Base-by-base conservation (phyloP, 2,797 vertebrate species). In the Chlorospingus semifuscus region DNA sequence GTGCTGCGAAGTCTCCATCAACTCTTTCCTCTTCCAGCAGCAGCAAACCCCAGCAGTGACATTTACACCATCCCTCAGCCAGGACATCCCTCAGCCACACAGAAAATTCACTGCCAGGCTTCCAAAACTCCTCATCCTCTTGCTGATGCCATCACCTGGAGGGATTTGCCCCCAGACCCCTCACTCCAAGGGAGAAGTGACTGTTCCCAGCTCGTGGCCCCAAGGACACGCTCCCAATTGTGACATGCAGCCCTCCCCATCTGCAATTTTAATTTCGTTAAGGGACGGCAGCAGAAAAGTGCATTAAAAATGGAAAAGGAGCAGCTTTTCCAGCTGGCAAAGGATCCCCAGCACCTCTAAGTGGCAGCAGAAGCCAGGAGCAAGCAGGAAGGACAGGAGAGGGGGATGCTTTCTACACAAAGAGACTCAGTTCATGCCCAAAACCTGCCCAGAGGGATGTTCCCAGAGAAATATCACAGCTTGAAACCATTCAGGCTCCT, bases 211-310 rank as follows among this genome's bases (percentile, higher is more conserved):
- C 83, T 64, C 2, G 3, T 3, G 17, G 29, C 60, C 53, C 8
- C 4, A 37, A 46, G 89, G 80, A 70, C 34, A 14, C 0, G 0
- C 18, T 84, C 6, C 0, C 4, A 2, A 0, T 1, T 0, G 6
- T 5, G n/a, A 32, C n/a, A 15, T 23, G 72, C 89, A 63, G 64
- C 85, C 18, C n/a, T 55, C 10, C 11, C 0, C 36, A 0, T 3
- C 11, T 23, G 84, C n/a, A 2, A 37, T 70, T 85, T 53, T 10
- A 13, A 53, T 87, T 47, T 41, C 30, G 17, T 34, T 29, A 21
- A 34, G 52, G 47, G 42, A n/a, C 27, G 53, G 81, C 87, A 93
- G 71, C 71, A 49, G 34, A 29, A 39, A 29, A 52, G 11, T 4
- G 42, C 55, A 9, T 53, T 47, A 15, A 41, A 36, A 44, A n/a